These are phyloP conservation scores for Lasius platythorax DNA, from an alignment of 2,888 invertebrate genomes.

Conservation along the genomic window DNA sequence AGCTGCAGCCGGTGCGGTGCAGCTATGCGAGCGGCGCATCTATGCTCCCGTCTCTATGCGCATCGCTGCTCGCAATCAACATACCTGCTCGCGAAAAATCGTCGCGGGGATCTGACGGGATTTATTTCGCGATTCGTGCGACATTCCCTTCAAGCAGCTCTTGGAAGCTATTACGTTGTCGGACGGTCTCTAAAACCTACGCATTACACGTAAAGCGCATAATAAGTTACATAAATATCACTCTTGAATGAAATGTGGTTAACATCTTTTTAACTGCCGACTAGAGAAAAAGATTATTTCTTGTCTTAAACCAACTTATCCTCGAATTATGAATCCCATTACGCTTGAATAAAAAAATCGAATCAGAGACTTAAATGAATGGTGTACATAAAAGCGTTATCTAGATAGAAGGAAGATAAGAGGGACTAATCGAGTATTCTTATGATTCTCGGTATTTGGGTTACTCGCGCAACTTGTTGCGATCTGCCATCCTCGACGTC, in stretches of 20 bases:
- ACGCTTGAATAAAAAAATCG: neutral
- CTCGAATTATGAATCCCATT: neutral
- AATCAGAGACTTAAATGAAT: conserved; percentile 6
- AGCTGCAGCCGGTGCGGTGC: conserved; percentile 64
- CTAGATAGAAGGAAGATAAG: neutral
- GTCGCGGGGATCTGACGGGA: conserved; percentile 70
- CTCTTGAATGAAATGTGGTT: neutral
- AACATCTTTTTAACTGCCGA: neutral
- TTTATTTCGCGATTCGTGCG: conserved; percentile 74
- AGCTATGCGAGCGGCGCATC: conserved; percentile 72
- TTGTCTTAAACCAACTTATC: neutral
- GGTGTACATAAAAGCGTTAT: neutral
- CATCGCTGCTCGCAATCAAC: conserved; percentile 77
- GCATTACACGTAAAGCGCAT: neutral
- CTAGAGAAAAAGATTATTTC: neutral
- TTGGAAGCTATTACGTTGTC: conserved; percentile 7
- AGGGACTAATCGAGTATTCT: neutral
- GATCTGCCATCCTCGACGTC: conserved; percentile 31
- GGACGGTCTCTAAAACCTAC: neutral
- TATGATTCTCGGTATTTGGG: conserved; percentile 50
- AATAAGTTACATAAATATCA: neutral
- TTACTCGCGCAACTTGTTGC: conserved; percentile 31
- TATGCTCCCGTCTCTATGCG: conserved; percentile 66
- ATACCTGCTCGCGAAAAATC: conserved; percentile 73
- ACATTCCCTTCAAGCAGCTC: conserved; percentile 53